phyloP scores from a whole-genome alignment of 2,888 invertebrate genomes.

The Drosophila niveifrons region DNA sequence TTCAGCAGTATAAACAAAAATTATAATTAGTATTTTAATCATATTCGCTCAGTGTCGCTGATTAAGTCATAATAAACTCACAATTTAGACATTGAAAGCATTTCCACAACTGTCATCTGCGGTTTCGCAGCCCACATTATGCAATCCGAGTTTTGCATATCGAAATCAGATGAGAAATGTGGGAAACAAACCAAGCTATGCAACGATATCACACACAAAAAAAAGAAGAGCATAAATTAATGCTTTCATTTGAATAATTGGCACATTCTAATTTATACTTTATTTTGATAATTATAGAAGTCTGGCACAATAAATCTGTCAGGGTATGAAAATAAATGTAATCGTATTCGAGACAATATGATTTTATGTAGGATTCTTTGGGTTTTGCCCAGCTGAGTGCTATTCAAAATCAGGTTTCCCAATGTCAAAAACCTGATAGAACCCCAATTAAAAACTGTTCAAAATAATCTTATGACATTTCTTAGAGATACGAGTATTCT shows the following conservation, averaged over 20 bases:
- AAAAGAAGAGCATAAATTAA: background rate
- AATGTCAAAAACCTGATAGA: slow-evolving; percentile 23
- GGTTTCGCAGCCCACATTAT: slow-evolving; percentile 15
- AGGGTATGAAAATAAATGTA: background rate
- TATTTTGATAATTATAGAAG: slow-evolving; percentile 18
- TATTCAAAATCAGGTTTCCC: slow-evolving; percentile 50
- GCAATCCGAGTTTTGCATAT: slow-evolving; percentile 27
- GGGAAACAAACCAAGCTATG: slow-evolving; percentile 16
- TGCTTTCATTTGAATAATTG: background rate
- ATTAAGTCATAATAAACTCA: slow-evolving; percentile 25
- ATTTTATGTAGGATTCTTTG: slow-evolving; percentile 20
- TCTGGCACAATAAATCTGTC: slow-evolving; percentile 34
- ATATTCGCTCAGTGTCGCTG: slow-evolving; percentile 11
- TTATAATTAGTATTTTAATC: background rate
- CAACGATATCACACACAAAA: background rate
- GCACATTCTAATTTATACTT: slow-evolving; percentile 17
- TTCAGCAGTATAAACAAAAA: no score
- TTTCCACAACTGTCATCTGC: slow-evolving; percentile 16
- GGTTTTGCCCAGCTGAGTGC: slow-evolving; percentile 42
- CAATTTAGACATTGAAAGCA: slow-evolving; percentile 15
- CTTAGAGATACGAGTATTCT: slow-evolving; percentile 13
- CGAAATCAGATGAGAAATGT: slow-evolving; percentile 18
- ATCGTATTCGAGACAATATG: slow-evolving; percentile 11
- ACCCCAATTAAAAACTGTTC: slow-evolving; percentile 22
- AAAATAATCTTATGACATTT: slow-evolving; percentile 55